Conservation (phyloP, 1,140 invertebrate genomes). For the Drosophila mauritiana region DNA sequence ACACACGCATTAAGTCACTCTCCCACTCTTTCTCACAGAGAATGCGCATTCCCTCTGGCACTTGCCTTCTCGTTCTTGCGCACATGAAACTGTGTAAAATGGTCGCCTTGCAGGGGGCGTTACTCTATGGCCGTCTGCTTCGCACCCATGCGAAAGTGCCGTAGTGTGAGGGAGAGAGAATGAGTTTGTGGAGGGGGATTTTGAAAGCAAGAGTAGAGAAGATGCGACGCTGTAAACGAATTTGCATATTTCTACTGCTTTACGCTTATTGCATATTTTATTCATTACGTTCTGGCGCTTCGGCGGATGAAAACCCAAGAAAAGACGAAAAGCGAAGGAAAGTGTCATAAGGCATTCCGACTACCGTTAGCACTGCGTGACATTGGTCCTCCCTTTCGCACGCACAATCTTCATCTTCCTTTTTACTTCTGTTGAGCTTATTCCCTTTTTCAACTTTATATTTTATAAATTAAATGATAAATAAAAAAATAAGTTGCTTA, state of each 20-base stretch:
- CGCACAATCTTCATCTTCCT: not conserved
- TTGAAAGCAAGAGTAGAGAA: not conserved
- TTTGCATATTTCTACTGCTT: slow-evolving; percentile 76
- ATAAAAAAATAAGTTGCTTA: too few relatives aligned
- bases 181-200: not conserved
- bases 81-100: slow-evolving; percentile 66
- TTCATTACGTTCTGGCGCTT: slow-evolving; percentile 78
- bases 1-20: not conserved
- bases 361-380: slow-evolving; percentile 12
- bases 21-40: slow-evolving; percentile 12
- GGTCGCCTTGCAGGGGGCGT: slow-evolving; percentile 70
- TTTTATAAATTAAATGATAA: not conserved
- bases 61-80: slow-evolving; percentile 19
- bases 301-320: slow-evolving; percentile 26
- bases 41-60: slow-evolving; percentile 1
- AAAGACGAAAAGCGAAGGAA: slow-evolving; percentile 37
- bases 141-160: not conserved
- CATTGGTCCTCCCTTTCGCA: not conserved
- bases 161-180: not conserved
- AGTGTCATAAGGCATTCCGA: slow-evolving; percentile 75
- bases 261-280: slow-evolving; percentile 80
- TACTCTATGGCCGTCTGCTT: slow-evolving; percentile 55
- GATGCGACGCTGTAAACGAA: slow-evolving; percentile 53
- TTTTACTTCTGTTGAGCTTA: not conserved
- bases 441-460: not conserved